phyloP scores from a whole-genome alignment of 1,140 invertebrate species.

The Medauroidea extradentata region DNA sequence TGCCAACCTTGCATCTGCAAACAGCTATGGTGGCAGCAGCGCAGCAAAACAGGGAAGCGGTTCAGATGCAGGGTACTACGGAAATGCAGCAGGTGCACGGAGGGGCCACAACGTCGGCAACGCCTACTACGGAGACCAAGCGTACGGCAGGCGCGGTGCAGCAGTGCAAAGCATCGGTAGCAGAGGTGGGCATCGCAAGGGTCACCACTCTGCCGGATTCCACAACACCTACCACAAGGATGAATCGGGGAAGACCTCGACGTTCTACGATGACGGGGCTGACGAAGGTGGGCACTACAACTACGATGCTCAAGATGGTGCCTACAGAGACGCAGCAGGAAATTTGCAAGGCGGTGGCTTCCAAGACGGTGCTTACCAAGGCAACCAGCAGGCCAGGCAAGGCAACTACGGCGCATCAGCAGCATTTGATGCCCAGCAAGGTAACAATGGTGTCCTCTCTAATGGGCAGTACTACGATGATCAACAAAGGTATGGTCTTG shows the following conservation, averaged over 20 bases:
- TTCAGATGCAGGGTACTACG: slow-evolving; percentile 23
- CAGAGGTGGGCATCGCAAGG: slow-evolving; percentile 50
- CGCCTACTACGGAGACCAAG: slow-evolving; percentile 20
- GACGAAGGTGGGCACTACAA: slow-evolving; percentile 51
- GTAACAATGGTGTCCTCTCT: slow-evolving; percentile 46
- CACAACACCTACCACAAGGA: slow-evolving; percentile 61
- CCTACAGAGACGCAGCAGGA: slow-evolving; percentile 24
- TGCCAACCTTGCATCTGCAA: background rate
- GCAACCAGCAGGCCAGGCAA: slow-evolving; percentile 22
- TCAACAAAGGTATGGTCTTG: slow-evolving; percentile 42
- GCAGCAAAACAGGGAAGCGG: slow-evolving; percentile 17
- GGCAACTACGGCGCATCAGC: slow-evolving; percentile 44
- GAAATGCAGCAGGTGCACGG: slow-evolving; percentile 18
- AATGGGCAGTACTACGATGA: slow-evolving; percentile 50
- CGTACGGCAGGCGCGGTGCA: slow-evolving; percentile 22
- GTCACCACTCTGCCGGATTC: slow-evolving; percentile 59
- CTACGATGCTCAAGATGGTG: slow-evolving; percentile 27
- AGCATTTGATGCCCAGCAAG: slow-evolving; percentile 40
- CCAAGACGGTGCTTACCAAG: slow-evolving; percentile 25
- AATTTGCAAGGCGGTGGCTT: slow-evolving; percentile 24
- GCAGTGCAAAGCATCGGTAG: slow-evolving; percentile 13
- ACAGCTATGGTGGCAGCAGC: background rate
- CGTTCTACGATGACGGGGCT: slow-evolving; percentile 57
- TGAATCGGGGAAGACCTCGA: slow-evolving; percentile 58
- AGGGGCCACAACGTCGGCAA: slow-evolving; percentile 26